phyloP scores from a whole-genome alignment of 2,113 vertebrate genomes.

The Oreochromis spilurus region DNA sequence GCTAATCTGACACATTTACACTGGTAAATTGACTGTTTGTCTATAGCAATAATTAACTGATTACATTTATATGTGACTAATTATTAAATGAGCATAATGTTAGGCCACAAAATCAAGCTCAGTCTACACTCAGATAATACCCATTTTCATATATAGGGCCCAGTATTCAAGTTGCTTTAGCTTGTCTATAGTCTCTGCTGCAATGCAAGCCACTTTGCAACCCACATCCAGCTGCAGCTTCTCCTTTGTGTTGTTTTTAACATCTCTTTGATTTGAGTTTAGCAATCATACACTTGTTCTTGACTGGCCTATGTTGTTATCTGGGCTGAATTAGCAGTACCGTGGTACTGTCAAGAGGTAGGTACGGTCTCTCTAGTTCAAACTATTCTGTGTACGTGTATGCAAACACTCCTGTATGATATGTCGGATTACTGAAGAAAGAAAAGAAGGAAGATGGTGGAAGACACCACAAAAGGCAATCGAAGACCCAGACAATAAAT shows the following conservation, averaged over 20 bases:
- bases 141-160: neutral
- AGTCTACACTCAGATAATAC: neutral
- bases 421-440: neutral
- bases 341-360: neutral
- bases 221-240: neutral
- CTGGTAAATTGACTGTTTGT: neutral
- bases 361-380: neutral
- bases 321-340: neutral
- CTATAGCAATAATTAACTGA: neutral
- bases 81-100: neutral
- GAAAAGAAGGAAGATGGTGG: fast-evolving
- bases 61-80: neutral
- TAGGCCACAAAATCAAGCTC: neutral
- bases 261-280: neutral
- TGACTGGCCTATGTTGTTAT: neutral
- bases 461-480: neutral
- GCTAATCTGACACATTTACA: neutral
- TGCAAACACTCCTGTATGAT: neutral
- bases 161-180: neutral
- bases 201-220: neutral
- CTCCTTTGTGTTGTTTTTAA: neutral
- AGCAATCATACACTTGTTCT: neutral
- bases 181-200: neutral
- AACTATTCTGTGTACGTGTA: neutral
- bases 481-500: neutral